Base-by-base conservation (phyloP, 2,888 invertebrate species). In the Gari tellinella region DNA sequence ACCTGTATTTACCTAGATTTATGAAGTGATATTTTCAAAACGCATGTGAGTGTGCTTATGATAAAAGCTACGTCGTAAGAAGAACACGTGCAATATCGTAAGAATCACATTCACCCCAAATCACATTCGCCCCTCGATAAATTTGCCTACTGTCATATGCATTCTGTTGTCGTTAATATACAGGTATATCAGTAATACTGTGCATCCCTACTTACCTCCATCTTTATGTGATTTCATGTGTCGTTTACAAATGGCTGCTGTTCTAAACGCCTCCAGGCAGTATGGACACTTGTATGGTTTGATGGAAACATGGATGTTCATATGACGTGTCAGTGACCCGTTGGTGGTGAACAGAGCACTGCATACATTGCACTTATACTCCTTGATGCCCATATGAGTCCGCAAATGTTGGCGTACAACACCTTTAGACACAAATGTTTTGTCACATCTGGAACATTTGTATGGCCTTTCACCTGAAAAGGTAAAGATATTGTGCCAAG, bases 391-490 rank as follows among this genome's bases (percentile, higher is more conserved):
- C 7, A 84, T 81, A 74, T 92, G 92, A 0, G 89, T 89, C 57
- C 86, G 86, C 65, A 88, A 38, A 67, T 92, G 92, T 41, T 85
- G 82, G 56, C 84, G 88, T 7, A 92, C 78, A 23, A 88, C 88
- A 31, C 88, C 86, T 38, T 82, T 78, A 0, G 90, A 86, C 19
- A 87, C 86, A 75, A 91, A 73, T 10, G 55, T 55, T 45, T 73
- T 73, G 0, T 78, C 68, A 77, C 91, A 91, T 26, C 84, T 80
- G 17, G 70, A 53, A 77, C 93, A 93, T 52, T 87, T 86, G 82
- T 83, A 91, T 2, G 92, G 90, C 65, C 90, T 92, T 78, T 92
- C 92, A 21, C 92, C 91, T 65, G 89, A 86, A 75, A 91, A 91
- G 23, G 4, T 31, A 31, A 31, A 31, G n/a, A n/a, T n/a, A n/a